Conservation (phyloP, 2,113 vertebrate species). For the Lota lota region DNA sequence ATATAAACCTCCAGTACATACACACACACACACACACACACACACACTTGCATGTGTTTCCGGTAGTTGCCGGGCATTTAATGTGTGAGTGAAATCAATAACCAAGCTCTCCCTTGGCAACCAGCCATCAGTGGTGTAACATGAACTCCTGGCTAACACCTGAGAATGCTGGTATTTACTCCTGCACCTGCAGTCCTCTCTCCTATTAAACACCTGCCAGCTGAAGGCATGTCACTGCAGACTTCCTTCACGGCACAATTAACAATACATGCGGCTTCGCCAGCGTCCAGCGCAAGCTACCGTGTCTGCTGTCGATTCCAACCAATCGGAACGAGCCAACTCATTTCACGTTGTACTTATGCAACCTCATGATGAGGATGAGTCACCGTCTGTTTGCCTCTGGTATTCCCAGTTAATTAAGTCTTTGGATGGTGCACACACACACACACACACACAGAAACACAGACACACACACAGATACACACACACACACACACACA, state of each 20-base stretch:
- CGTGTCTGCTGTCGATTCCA: background rate
- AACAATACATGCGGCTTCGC: slow-evolving; percentile 25
- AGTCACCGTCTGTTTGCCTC: background rate
- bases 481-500: no score
- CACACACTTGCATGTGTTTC: slow-evolving; percentile 1
- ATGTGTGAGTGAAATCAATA: slow-evolving; percentile 49
- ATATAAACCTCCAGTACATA: background rate
- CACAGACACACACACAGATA: no score
- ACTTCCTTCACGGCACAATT: slow-evolving; percentile 12
- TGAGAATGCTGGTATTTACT: slow-evolving; percentile 47
- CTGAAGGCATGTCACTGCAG: background rate
- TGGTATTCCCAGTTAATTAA: background rate
- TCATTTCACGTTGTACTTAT: background rate
- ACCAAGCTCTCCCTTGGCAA: slow-evolving; percentile 57
- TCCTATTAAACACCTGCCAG: background rate
- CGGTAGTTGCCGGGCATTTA: slow-evolving; percentile 26
- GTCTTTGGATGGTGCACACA: background rate
- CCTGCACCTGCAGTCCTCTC: slow-evolving; percentile 23
- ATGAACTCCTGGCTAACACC: slow-evolving; percentile 46
- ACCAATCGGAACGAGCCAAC: background rate
- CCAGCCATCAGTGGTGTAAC: slow-evolving; percentile 43
- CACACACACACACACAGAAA: background rate
- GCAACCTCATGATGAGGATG: background rate
- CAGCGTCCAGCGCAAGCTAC: slow-evolving; percentile 20
- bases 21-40: background rate